These are phyloP conservation scores for Arizona elegans DNA, from an alignment of 2,113 vertebrate genomes.

Conservation along the genomic window DNA sequence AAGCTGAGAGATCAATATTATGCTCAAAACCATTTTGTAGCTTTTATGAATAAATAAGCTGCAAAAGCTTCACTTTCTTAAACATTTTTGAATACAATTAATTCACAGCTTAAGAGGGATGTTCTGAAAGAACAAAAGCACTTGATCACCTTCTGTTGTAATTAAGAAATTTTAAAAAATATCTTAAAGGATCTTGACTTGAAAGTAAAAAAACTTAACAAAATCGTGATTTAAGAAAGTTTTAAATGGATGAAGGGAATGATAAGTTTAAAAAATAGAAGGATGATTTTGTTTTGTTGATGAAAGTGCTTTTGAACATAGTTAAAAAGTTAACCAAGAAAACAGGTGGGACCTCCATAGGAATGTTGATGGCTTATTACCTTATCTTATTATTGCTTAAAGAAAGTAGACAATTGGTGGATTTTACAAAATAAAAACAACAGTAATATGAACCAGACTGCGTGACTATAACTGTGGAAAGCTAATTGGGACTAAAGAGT, in stretches of 20 bases:
- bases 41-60: background rate
- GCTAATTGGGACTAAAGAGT: background rate
- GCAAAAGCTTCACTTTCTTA: background rate
- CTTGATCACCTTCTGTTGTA: background rate
- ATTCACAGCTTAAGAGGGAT: background rate
- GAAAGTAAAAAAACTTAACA: background rate
- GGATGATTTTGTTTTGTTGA: background rate
- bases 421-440: background rate
- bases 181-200: background rate
- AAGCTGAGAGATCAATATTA: background rate
- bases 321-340: background rate
- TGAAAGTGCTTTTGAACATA: background rate
- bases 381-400: background rate
- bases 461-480: background rate
- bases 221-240: background rate
- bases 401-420: background rate
- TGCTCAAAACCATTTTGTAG: background rate
- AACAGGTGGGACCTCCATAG: background rate
- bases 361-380: background rate
- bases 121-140: background rate
- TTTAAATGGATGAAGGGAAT: background rate
- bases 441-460: background rate
- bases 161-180: background rate
- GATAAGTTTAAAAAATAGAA: background rate
- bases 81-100: background rate